Percentiles rank a stretch among this genome's conserved stretches.
Evolutionary conservation across 2,797 vertebrate genomes (phyloP).

Genomic region (Onychomys arenicola): DNA sequence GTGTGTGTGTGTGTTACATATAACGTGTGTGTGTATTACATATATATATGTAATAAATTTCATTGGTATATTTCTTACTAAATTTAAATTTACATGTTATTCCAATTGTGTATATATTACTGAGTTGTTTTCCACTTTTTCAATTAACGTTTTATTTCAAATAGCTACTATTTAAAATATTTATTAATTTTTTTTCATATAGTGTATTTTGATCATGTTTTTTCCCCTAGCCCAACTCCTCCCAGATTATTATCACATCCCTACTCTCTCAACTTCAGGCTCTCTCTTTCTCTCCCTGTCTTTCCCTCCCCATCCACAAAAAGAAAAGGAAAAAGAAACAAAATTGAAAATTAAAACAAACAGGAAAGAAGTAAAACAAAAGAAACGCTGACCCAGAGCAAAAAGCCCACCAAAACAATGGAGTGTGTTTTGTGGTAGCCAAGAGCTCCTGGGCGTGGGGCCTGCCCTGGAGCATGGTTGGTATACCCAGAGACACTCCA

Average conservation of each 20-base stretch:
- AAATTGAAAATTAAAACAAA: not conserved
- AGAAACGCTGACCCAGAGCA: not conserved
- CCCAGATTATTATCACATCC: not conserved
- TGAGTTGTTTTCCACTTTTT: not conserved
- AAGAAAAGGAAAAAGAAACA: not conserved
- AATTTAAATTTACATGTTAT: not conserved
- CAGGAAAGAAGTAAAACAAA: not conserved
- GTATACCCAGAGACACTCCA: not conserved
- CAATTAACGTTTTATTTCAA: not conserved
- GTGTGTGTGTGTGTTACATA: too few species aligned
- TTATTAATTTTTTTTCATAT: not conserved
- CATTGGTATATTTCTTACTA: not conserved
- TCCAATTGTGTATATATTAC: not conserved
- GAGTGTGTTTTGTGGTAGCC: not conserved
- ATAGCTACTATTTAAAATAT: not conserved
- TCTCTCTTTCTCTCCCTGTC: not conserved
- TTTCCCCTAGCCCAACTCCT: not conserved
- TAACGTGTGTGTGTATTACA: too few species aligned
- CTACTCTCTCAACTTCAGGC: not conserved
- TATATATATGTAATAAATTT: not conserved
- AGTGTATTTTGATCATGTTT: not conserved
- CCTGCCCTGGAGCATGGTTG: not conserved
- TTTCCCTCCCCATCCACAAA: not conserved
- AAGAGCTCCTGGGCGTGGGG: not conserved
- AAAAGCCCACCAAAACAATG: not conserved